Evolutionary conservation across 2,888 invertebrate genomes (phyloP).

Genomic region (Hyppa rectilinea): DNA sequence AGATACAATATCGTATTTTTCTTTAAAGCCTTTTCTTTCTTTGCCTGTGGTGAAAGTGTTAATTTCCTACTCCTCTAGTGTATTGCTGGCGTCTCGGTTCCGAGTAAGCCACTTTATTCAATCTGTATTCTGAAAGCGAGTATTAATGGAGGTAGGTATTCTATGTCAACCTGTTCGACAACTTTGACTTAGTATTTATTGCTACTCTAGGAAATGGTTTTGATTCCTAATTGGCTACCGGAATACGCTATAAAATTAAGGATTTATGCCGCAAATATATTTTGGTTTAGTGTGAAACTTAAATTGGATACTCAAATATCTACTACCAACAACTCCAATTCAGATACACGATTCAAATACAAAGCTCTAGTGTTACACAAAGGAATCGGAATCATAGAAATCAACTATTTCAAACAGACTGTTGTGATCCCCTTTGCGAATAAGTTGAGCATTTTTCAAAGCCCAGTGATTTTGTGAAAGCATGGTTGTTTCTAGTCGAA

Average conservation of each 20-base stretch:
- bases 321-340: constrained; percentile 7
- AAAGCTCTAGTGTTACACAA: constrained; percentile 37
- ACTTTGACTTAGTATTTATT: constrained; percentile 48
- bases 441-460: constrained; percentile 53
- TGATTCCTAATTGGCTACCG: constrained; percentile 33
- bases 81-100: constrained; percentile 34
- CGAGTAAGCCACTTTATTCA: constrained; percentile 52
- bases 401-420: constrained; percentile 53
- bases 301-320: constrained; percentile 26
- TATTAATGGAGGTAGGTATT: constrained; percentile 46
- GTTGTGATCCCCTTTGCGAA: constrained; percentile 49
- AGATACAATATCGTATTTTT: constrained; percentile 35
- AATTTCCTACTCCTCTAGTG: constrained; percentile 48
- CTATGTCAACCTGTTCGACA: constrained; percentile 36
- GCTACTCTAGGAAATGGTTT: constrained; percentile 22
- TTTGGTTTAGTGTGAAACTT: constrained; percentile 7
- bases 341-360: constrained; percentile 30
- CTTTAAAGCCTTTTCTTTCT: constrained; percentile 41
- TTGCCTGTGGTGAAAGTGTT: constrained; percentile 38
- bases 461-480: constrained; percentile 60
- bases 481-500: constrained; percentile 56
- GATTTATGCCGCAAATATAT: constrained; percentile 13
- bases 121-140: constrained; percentile 55
- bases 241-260: constrained; percentile 26
- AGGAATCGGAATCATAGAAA: constrained; percentile 30